Conservation (phyloP, 2,797 vertebrate genomes). For the Pampus argenteus region DNA sequence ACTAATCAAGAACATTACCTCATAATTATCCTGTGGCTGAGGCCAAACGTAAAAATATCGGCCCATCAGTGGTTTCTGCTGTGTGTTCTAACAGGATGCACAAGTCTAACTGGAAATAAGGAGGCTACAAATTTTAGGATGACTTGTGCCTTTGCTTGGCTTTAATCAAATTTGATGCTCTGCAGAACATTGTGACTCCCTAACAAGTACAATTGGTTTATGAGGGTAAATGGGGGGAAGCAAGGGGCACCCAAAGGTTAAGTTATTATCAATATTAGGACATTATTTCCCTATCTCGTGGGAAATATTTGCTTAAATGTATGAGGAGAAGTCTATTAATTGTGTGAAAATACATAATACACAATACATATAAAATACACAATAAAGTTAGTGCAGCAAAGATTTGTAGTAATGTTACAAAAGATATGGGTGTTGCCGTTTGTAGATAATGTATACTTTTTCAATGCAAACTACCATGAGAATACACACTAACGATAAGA, state of each 20-base stretch:
- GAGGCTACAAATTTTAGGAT: slow-evolving; percentile 74
- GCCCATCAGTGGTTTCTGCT: slow-evolving; percentile 58
- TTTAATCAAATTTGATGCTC: slow-evolving; percentile 78
- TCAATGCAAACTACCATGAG: neutral
- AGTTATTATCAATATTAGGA: slow-evolving; percentile 57
- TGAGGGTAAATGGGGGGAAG: slow-evolving; percentile 62
- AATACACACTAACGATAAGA: neutral
- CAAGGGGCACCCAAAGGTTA: slow-evolving; percentile 70
- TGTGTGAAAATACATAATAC: no score
- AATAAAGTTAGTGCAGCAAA: no score
- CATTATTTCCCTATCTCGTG: slow-evolving; percentile 47
- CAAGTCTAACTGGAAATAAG: slow-evolving; percentile 71
- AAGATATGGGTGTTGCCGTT: neutral
- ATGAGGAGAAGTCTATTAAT: slow-evolving; percentile 7
- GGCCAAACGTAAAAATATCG: slow-evolving; percentile 33
- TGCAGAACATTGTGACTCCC: slow-evolving; percentile 82
- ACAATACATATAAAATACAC: no score
- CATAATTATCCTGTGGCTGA: slow-evolving; percentile 50
- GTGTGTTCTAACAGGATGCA: slow-evolving; percentile 69
- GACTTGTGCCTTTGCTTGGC: slow-evolving; percentile 70
- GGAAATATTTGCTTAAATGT: slow-evolving; percentile 27
- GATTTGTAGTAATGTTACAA: no score
- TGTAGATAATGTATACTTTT: neutral
- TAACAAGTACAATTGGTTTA: slow-evolving; percentile 82
- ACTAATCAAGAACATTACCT: slow-evolving; percentile 68